phyloP scores from a whole-genome alignment of 2,113 vertebrate genomes.

The Stictonetta naevosa region DNA sequence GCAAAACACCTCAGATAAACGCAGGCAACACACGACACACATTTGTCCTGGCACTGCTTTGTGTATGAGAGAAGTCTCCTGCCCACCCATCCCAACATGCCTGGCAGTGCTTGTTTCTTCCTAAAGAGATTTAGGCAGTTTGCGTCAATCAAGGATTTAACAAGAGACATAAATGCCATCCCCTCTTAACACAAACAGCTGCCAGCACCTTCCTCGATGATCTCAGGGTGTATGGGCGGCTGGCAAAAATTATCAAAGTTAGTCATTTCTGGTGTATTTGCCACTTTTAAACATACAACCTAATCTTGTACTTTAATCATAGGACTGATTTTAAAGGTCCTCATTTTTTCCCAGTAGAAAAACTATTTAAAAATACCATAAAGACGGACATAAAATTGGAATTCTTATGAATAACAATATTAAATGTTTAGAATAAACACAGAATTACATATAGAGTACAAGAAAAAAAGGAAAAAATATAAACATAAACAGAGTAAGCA shows the following conservation, averaged over 20 bases:
- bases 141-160: constrained; percentile 89
- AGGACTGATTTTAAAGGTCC: background rate
- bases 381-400: background rate
- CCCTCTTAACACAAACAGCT: constrained; percentile 72
- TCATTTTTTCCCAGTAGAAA: background rate
- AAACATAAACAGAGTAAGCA: background rate
- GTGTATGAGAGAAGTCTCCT: background rate
- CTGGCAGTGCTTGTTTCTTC: constrained; percentile 78
- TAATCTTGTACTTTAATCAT: background rate
- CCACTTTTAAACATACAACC: background rate
- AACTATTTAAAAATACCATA: background rate
- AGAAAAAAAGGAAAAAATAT: background rate
- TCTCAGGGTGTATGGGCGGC: background rate
- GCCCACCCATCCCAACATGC: constrained; percentile 29
- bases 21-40: background rate
- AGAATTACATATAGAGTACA: background rate
- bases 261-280: background rate
- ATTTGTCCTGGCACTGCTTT: background rate
- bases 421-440: background rate
- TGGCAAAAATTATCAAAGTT: background rate
- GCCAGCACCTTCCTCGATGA: constrained; percentile 46
- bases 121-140: constrained; percentile 86
- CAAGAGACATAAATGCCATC: constrained; percentile 77
- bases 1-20: fast-evolving
- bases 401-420: background rate